phyloP scores from a whole-genome alignment of 2,113 vertebrate species.

The Sturnira hondurensis region DNA sequence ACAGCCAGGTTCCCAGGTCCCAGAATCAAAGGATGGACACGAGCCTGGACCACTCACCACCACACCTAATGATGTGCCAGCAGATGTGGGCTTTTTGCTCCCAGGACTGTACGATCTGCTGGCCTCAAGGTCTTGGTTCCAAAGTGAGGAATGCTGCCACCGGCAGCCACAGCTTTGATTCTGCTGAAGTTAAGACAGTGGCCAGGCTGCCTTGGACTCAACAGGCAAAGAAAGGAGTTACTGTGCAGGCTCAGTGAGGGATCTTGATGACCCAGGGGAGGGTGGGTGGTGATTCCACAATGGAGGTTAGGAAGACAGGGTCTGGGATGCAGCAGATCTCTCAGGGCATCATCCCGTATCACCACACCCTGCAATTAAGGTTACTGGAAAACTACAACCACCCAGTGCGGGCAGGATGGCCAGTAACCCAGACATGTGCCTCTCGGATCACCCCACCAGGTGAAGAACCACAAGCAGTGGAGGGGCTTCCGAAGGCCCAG shows the following conservation, averaged over 20 bases:
- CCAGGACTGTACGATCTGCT: background rate
- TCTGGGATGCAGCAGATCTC: background rate
- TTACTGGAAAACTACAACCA: too few relatives aligned
- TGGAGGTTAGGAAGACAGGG: background rate
- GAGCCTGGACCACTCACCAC: background rate
- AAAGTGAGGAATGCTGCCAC: background rate
- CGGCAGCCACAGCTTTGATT: background rate
- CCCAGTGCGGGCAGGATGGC: too few relatives aligned
- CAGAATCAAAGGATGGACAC: too few relatives aligned
- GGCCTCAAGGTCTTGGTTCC: background rate
- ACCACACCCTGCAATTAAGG: too few relatives aligned
- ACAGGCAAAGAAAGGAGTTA: background rate
- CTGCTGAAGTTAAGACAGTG: background rate
- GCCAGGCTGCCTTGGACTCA: background rate
- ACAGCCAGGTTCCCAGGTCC: background rate
- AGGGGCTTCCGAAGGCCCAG: background rate
- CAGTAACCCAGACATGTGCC: too few relatives aligned
- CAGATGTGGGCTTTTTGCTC: background rate
- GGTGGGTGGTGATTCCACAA: accelerated
- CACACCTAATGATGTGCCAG: background rate
- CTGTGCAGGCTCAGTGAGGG: too few relatives aligned
- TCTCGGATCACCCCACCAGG: too few relatives aligned
- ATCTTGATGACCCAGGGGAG: background rate
- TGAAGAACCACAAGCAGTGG: background rate
- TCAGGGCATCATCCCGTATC: too few relatives aligned